Base-by-base conservation (phyloP, 2,797 vertebrate genomes). In the Clarias platycephalus region DNA sequence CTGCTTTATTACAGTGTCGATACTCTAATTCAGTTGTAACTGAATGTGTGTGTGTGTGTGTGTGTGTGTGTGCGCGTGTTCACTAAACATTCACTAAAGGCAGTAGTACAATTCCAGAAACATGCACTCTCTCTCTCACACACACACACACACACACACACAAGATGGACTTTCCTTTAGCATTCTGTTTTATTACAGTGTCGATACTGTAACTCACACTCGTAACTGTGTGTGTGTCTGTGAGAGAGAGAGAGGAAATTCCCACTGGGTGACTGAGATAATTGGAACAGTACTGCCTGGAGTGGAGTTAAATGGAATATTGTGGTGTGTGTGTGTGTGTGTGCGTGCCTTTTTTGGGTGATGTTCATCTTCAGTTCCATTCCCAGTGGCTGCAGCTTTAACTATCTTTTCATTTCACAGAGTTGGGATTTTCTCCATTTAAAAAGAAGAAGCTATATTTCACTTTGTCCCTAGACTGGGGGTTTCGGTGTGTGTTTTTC, bases 221-320 rank as follows among this genome's bases (percentile, higher is more conserved):
- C 1, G n/a, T 67, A 67, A 34, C 10, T 53, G 70, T 72, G 70
- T n/a, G 70, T 49, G 40, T 49, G 70, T 72, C 22, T 26, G 37
- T 68, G 15, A 13, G 8, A 15, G 40, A 15, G 40, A 15, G 57
- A 82, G 37, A 75, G 53, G 62, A 67, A 77, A 12, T 83, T 55
- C 82, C 70, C 62, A 74, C 75, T 83, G 72, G 72, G 71, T 57
- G 57, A 67, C 63, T 57, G 28, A 64, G 77, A 77, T 83, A 83
- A 83, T 67, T 83, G 82, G 72, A 83, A 75, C 82, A 83, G 72
- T 76, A 63, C 72, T 57, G 82, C 74, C 49, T 83, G 60, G 44
- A 76, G 44, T 26, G 53, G 40, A 76, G 62, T 83, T 83, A 12
- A 76, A 57, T 76, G 8, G 28, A 58, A 28, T 53, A 74, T 8